Evolutionary conservation across 1,140 invertebrate genomes (phyloP).

Genomic region (Heliconius eleuchia): DNA sequence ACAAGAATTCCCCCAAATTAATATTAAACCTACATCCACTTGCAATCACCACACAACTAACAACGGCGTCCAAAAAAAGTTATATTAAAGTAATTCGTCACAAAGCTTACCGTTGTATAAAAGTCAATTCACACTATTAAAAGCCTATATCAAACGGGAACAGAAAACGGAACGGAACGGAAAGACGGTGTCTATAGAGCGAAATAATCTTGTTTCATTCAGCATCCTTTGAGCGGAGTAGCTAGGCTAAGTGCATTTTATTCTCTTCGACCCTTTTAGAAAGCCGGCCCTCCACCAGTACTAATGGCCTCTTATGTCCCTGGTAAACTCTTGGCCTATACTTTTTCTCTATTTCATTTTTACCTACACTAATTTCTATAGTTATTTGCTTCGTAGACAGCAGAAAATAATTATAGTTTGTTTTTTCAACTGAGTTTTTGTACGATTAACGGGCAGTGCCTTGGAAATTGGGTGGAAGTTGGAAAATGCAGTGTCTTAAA

Average conservation of each 20-base stretch:
- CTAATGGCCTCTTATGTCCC: slow-evolving; percentile 19
- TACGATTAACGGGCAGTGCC: too few species aligned
- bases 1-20: too few species aligned
- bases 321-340: slow-evolving; percentile 10
- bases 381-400: not conserved
- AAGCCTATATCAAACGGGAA: slow-evolving; percentile 3
- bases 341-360: slow-evolving; percentile 9
- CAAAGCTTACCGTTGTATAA: not conserved
- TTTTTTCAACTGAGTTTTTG: too few species aligned
- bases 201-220: slow-evolving; percentile 29
- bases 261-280: slow-evolving; percentile 27
- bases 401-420: not conserved
- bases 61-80: not conserved
- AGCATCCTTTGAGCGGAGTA: slow-evolving; percentile 21
- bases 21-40: not conserved
- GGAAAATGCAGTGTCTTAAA: too few species aligned
- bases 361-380: slow-evolving; percentile 6
- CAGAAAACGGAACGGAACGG: not conserved
- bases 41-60: not conserved
- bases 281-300: slow-evolving; percentile 17
- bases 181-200: slow-evolving; percentile 15
- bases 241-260: slow-evolving; percentile 30
- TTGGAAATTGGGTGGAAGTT: too few species aligned
- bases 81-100: not conserved
- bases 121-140: slow-evolving; percentile 1